phyloP scores from a whole-genome alignment of 1,140 invertebrate genomes.

The Nautilus pompilius region DNA sequence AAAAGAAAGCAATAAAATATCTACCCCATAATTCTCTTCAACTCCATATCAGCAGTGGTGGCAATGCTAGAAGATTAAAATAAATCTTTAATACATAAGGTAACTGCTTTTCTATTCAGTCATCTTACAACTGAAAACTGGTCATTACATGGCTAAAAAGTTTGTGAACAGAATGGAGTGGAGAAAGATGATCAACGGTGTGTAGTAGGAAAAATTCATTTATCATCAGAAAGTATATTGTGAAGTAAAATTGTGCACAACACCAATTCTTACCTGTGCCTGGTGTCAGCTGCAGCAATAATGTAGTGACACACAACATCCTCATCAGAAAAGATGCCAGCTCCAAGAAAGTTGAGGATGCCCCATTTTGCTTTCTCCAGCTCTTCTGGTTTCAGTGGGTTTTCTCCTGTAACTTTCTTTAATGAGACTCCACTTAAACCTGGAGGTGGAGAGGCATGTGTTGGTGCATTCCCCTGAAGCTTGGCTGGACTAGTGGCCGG shows the following conservation, averaged over 20 bases:
- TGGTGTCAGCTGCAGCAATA: conserved; percentile 80
- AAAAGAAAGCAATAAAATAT: conserved; percentile 4
- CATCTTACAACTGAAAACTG: no score
- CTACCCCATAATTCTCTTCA: conserved; percentile 71
- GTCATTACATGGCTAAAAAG: no score
- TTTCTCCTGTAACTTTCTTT: conserved; percentile 75
- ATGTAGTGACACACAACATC: conserved; percentile 77
- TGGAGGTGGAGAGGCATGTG: conserved; percentile 59
- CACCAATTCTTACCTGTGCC: conserved; percentile 54
- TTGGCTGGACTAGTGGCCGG: conserved; percentile 41
- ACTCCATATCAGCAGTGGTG: conserved; percentile 71
- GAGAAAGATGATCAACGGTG: no score
- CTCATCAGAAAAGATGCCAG: conserved; percentile 71
- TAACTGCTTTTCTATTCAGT: no score
- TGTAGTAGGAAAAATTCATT: no score
- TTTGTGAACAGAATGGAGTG: no score
- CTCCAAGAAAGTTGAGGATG: conserved; percentile 77
- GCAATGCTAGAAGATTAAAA: conserved; percentile 66
- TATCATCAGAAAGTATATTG: no score
- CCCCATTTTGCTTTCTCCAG: conserved; percentile 78
- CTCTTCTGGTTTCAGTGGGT: conserved; percentile 73
- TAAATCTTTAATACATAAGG: not conserved
- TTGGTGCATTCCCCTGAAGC: conserved; percentile 1
- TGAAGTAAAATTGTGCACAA: not conserved
- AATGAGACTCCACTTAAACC: conserved; percentile 77